Conservation (phyloP, 2,888 invertebrate genomes). For the Ornithoptera priamus region DNA sequence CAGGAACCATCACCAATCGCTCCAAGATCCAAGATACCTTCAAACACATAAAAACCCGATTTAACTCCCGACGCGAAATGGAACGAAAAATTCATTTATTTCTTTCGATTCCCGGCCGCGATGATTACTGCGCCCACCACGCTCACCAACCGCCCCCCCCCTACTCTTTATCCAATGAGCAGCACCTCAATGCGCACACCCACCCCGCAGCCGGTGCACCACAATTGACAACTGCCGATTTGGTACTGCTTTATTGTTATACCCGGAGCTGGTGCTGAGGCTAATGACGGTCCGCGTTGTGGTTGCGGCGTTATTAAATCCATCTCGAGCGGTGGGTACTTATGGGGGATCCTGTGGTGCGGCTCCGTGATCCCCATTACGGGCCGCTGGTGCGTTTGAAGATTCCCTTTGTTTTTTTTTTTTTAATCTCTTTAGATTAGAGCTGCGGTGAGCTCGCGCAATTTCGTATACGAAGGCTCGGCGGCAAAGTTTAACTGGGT, state of each 20-base stretch:
- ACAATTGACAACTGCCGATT: slow-evolving; percentile 37
- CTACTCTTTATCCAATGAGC: slow-evolving; percentile 48
- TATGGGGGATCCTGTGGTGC: slow-evolving; percentile 56
- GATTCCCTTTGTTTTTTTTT: slow-evolving; percentile 62
- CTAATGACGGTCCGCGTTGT: slow-evolving; percentile 72
- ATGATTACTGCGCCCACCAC: slow-evolving; percentile 53
- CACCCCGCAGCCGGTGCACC: slow-evolving; percentile 4
- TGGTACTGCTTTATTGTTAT: slow-evolving; percentile 38
- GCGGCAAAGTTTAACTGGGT: slow-evolving; percentile 31
- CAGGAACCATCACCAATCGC: slow-evolving; percentile 44
- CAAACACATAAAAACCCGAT: slow-evolving; percentile 69
- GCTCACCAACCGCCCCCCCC: slow-evolving; percentile 22
- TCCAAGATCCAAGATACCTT: slow-evolving; percentile 46
- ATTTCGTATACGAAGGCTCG: slow-evolving; percentile 43
- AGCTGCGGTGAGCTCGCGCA: slow-evolving; percentile 51
- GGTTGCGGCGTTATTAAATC: slow-evolving; percentile 72
- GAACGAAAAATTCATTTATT: slow-evolving; percentile 63
- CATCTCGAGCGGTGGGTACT: slow-evolving; percentile 62
- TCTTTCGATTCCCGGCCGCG: slow-evolving; percentile 65
- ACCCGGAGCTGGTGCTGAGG: slow-evolving; percentile 59
- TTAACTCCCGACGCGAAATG: slow-evolving; percentile 53
- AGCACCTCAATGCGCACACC: slow-evolving; percentile 30
- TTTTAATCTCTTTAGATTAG: slow-evolving; percentile 48
- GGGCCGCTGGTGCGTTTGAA: slow-evolving; percentile 65
- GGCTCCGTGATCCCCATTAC: slow-evolving; percentile 78